Base-by-base conservation (phyloP, 1,140 invertebrate species). In the Lerema accius region DNA sequence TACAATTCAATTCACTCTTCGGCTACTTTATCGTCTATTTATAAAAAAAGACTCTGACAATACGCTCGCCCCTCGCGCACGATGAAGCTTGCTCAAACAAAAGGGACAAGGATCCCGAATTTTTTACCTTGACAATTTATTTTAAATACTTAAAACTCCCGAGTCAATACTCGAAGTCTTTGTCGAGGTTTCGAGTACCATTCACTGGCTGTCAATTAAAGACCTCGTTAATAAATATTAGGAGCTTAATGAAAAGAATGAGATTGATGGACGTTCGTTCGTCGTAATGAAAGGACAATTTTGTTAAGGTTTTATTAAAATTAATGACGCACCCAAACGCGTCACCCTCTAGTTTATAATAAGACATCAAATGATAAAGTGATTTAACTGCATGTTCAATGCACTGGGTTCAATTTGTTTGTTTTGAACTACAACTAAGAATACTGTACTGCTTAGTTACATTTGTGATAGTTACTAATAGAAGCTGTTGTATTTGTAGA, bases 191-290 rank as follows among this genome's bases (percentile, higher is more conserved):
- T 55, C 40, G 43, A 64, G 19, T 59, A 28, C 50, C 45, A 67
- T 55, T 67, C 49, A 19, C 51, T 60, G 51, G 49, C 62, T 66
- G 61, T 63, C 51, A 63, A 70, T 67, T 53, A 55, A 63, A 32
- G 46, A 42, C 40, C 62, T 64, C 62, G 43, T 59, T 61, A 59
- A 49, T 48, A 49, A 60, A 45, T 67, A 71, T 71, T 67, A 59
- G 68, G 58, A 60, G 61, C 46, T 59, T 71, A 65, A 61, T 63
- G 50, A 67, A 56, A 51, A 58, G 62, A 70, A 62, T 67, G 63
- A 63, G 68, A 70, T 70, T 70, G 63, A 70, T 66, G 39, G 50
- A 66, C 19, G 50, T 49, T 37, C 40, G 53, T 35, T 15, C 56
- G 23, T 60, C 63, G 60, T 28, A 46, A 63, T 61, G 68, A 67